A percentile compares a stretch with the other conserved stretches of the same genome.
These are phyloP conservation scores for Cygnus atratus DNA, from an alignment of 2,113 vertebrate genomes.

Conservation along the genomic window DNA sequence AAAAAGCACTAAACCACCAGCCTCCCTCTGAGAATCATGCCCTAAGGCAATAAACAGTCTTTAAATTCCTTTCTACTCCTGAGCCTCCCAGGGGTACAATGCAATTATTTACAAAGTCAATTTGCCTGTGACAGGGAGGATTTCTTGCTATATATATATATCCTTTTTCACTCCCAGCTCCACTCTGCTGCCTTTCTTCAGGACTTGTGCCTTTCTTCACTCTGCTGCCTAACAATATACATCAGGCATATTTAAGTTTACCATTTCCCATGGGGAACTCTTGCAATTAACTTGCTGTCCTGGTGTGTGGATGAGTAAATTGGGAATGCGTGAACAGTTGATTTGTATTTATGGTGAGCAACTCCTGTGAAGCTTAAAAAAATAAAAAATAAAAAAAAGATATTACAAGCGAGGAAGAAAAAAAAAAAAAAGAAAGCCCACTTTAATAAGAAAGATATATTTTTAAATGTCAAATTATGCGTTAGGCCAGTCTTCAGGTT, in stretches of 20 bases:
- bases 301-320: constrained; percentile 71
- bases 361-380: constrained; percentile 31
- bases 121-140: not conserved
- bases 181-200: constrained; percentile 36
- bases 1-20: not conserved
- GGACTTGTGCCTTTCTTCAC: not conserved
- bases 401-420: not conserved
- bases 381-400: constrained; percentile 45
- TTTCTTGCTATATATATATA: constrained; percentile 16
- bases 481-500: not conserved
- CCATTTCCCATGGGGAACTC: constrained; percentile 41
- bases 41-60: constrained; percentile 49
- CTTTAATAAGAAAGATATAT: not conserved
- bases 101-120: constrained; percentile 73
- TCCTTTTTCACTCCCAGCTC: not conserved
- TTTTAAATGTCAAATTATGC: not conserved
- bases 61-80: constrained; percentile 43
- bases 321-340: constrained; percentile 54
- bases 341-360: constrained; percentile 68
- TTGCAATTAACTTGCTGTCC: constrained; percentile 76
- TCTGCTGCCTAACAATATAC: constrained; percentile 50
- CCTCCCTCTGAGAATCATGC: not conserved
- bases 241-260: constrained; percentile 56
- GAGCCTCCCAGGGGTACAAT: not conserved
- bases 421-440: not conserved